Conservation (phyloP, 2,888 invertebrate species). For the Hydroisotoma schaefferi region DNA sequence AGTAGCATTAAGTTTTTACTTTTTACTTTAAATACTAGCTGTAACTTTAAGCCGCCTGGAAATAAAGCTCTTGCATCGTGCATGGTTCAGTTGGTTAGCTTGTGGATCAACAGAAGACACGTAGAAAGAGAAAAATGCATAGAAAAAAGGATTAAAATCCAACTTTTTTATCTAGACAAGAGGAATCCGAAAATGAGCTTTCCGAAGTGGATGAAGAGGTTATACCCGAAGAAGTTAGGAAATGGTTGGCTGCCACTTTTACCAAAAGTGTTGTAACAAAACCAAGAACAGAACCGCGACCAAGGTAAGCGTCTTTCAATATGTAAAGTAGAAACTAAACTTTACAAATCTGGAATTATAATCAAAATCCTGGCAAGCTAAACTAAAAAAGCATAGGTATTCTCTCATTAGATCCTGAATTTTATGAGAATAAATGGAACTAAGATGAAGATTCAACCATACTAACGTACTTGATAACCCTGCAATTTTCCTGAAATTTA, state of each 20-base stretch:
- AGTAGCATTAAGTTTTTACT: too few relatives aligned
- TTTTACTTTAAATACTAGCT: neutral
- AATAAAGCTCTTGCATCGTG: too few relatives aligned
- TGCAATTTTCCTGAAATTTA: too few relatives aligned
- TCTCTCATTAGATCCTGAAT: too few relatives aligned
- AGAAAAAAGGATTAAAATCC: neutral
- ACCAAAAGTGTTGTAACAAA: slow-evolving; percentile 77
- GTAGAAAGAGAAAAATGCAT: neutral
- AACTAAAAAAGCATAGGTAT: too few relatives aligned
- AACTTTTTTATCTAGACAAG: slow-evolving; percentile 59
- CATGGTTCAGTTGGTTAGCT: slow-evolving; percentile 1
- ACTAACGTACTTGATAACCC: too few relatives aligned
- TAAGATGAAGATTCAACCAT: too few relatives aligned
- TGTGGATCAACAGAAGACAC: too few relatives aligned
- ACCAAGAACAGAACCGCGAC: slow-evolving; percentile 59
- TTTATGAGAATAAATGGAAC: too few relatives aligned
- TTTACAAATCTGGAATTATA: too few relatives aligned
- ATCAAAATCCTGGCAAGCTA: too few relatives aligned
- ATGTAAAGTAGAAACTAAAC: neutral
- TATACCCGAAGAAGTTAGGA: slow-evolving; percentile 91
- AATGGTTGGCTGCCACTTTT: slow-evolving; percentile 95
- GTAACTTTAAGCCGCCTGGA: slow-evolving; percentile 1
- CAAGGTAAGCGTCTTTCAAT: slow-evolving; percentile 42
- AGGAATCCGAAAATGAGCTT: slow-evolving; percentile 90
- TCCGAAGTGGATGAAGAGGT: slow-evolving; percentile 95